These are phyloP conservation scores for Bungarus multicinctus DNA, from an alignment of 2,113 vertebrate genomes.

Conservation along the genomic window DNA sequence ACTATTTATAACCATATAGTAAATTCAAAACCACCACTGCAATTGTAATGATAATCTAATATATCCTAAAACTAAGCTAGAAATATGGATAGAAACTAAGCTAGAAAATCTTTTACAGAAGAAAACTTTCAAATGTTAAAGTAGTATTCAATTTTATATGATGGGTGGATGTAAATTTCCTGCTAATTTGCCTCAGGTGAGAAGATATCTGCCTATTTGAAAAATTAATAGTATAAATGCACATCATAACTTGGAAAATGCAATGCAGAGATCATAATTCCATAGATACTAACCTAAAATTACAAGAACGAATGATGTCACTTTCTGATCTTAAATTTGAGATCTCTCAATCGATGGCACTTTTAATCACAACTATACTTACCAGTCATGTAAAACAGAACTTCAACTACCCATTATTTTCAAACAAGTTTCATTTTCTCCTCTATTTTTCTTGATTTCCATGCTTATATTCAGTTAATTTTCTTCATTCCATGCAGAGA, in stretches of 20 bases:
- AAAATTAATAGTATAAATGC: not conserved
- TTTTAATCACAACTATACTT: not conserved
- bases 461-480: slow-evolving; percentile 1
- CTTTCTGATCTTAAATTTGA: not conserved
- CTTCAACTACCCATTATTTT: not conserved
- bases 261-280: not conserved
- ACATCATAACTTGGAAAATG: too few species aligned
- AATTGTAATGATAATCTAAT: not conserved
- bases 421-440: not conserved
- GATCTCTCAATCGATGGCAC: too few species aligned
- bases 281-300: not conserved
- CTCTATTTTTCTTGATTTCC: not conserved
- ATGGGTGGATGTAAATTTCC: not conserved
- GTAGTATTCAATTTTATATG: not conserved
- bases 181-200: not conserved
- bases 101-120: not conserved
- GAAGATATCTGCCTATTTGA: not conserved
- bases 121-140: not conserved
- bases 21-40: not conserved
- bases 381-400: not conserved
- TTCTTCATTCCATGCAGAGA: not conserved
- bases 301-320: not conserved
- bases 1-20: not conserved
- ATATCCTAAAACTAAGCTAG: not conserved
- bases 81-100: not conserved